A percentile compares a stretch with the other conserved stretches of the same genome.
Conservation (phyloP, 2,113 vertebrate genomes). For the Lamprotornis superbus region DNA sequence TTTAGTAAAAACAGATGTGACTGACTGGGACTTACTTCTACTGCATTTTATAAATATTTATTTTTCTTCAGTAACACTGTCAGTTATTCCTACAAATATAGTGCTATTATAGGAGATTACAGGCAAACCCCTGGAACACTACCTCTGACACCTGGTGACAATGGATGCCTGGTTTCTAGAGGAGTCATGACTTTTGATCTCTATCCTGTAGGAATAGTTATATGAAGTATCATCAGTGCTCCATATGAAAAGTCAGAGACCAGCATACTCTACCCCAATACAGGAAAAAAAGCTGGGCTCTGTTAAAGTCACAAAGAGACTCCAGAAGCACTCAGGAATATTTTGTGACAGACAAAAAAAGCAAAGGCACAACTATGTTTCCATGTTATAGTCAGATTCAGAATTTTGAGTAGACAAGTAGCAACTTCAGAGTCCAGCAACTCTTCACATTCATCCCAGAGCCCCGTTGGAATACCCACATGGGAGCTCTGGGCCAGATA, state of each 20-base stretch:
- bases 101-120: not conserved
- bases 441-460: not conserved
- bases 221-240: not conserved
- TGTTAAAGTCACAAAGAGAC: not conserved
- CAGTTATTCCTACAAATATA: not conserved
- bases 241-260: not conserved
- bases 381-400: not conserved
- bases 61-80: not conserved
- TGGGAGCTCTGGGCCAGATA: not conserved
- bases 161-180: not conserved
- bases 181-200: not conserved
- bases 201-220: conserved; percentile 30
- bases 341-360: not conserved
- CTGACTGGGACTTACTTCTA: not conserved
- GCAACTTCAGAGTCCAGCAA: not conserved
- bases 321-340: not conserved
- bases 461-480: not conserved
- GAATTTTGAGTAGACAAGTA: not conserved
- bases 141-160: not conserved
- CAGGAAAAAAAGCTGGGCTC: not conserved
- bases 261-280: not conserved
- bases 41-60: not conserved
- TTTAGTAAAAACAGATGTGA: not conserved
- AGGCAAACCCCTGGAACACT: not conserved
- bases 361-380: not conserved